Evolutionary conservation across 1,140 invertebrate genomes (phyloP), one percentile per base, ranked within the genome.

Genomic region (Trichonephila clavata): DNA sequence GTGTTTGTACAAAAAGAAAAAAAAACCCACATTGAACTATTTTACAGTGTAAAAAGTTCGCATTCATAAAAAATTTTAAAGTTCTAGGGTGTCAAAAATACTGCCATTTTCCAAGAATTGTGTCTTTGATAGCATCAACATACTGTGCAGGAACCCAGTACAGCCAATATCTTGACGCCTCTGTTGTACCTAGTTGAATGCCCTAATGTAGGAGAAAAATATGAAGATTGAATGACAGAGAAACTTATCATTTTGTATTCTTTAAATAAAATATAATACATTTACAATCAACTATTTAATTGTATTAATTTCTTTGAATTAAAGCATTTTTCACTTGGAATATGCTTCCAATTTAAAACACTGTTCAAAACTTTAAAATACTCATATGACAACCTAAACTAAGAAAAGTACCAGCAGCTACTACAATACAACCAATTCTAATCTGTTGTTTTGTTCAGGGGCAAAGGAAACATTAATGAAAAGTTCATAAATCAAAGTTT

Each of bases 141-240:
- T 98, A 99, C 94, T 97, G 96, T 50, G 98, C 98, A 77, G 98
- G 98, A 68, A 99, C 98, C 98, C 98, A 99, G 96, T 99, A 99
- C 84, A 99, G 97, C 98, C 98, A 99, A 96, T 98, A 98, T 94
- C 97, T 96, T 57, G 98, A 98, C 18, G 98, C 98, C 96, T 98
- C 98, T 14, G 98, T 98, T 20, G 98, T 97, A 43, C 98, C 98
- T 94, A 98, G 96, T 96, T 98, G 98, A 92, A 98, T 96, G 86
- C 97, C 98, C 97, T 98, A 95, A 18, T 95, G 96, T 94, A 92
- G 94, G 95, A 93, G 13, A 61, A n/a, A 14, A 13, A 7, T 10
- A 5, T n/a, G 60, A 32, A 50, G 24, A 68, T 16, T 68, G 63
- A 68, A 68, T 21, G 6, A 21, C 4, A 68, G 6, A 14, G 16